A percentile compares a stretch with the other conserved stretches of the same genome.
Conservation (phyloP, 2,888 invertebrate species). For the Archaeoteleia sp. region DNA sequence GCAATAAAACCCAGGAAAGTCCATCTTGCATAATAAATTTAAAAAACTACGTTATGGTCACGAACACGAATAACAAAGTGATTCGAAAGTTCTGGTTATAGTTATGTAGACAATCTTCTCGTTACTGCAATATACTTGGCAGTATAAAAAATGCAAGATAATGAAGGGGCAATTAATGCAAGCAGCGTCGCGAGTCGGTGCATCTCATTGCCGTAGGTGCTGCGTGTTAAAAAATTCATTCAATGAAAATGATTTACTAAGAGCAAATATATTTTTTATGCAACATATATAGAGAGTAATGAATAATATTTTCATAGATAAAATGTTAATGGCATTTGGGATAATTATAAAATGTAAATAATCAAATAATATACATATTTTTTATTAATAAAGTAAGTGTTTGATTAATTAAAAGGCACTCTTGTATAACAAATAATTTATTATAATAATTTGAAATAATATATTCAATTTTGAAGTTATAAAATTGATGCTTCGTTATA, state of each 20-base stretch:
- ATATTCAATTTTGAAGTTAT: no score
- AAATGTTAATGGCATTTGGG: no score
- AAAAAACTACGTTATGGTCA: neutral
- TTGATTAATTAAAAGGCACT: no score
- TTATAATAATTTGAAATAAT: no score
- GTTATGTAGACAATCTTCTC: conserved; percentile 7
- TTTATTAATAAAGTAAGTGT: no score
- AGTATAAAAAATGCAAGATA: conserved; percentile 5
- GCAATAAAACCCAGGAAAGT: no score
- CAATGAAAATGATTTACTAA: conserved; percentile 1
- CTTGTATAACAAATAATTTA: no score
- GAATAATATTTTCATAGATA: no score
- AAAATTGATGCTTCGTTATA: no score
- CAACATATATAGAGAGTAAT: no score
- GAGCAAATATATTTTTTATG: neutral
- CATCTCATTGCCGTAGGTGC: conserved; percentile 4
- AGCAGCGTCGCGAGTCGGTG: conserved; percentile 9
- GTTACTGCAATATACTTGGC: conserved; percentile 4
- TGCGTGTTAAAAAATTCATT: neutral
- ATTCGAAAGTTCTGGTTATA: conserved; percentile 2
- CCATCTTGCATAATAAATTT: neutral
- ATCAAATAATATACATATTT: no score
- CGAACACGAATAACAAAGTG: conserved; percentile 4
- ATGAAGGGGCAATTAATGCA: conserved; percentile 7
- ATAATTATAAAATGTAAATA: no score